A percentile compares a stretch with the other conserved stretches of the same genome.
These are phyloP conservation scores for Camelus dromedarius DNA, from an alignment of 2,113 vertebrate species.

Conservation along the genomic window DNA sequence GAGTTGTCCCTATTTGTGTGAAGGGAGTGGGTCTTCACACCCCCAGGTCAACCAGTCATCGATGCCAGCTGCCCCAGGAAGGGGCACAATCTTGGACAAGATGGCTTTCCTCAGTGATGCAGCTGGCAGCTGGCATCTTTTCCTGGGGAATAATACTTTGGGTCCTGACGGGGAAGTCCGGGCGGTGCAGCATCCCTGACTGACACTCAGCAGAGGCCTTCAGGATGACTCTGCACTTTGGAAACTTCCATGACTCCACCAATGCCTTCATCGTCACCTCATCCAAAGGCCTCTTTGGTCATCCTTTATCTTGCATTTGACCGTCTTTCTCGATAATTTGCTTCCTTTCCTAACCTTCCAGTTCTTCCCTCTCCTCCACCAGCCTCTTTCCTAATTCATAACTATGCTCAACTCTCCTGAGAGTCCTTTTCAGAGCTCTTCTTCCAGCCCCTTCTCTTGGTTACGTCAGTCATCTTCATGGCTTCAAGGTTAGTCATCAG, in stretches of 20 bases:
- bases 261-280: not conserved
- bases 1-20: not conserved
- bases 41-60: not conserved
- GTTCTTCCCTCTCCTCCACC: not conserved
- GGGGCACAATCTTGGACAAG: not conserved
- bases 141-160: not conserved
- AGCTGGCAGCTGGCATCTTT: not conserved
- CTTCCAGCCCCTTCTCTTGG: not conserved
- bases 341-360: not conserved
- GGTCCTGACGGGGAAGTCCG: not conserved
- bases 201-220: not conserved
- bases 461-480: not conserved
- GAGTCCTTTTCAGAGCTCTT: not conserved
- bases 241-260: not conserved
- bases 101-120: not conserved
- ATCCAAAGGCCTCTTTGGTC: not conserved
- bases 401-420: not conserved
- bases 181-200: not conserved
- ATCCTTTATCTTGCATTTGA: not conserved
- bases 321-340: not conserved
- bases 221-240: not conserved
- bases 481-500: not conserved
- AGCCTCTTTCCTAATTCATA: not conserved
- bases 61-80: not conserved
- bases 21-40: not conserved